Evolutionary conservation across 2,888 invertebrate species (phyloP), one percentile per base, ranked within the genome.

Genomic region (Habroteleia sp.): DNA sequence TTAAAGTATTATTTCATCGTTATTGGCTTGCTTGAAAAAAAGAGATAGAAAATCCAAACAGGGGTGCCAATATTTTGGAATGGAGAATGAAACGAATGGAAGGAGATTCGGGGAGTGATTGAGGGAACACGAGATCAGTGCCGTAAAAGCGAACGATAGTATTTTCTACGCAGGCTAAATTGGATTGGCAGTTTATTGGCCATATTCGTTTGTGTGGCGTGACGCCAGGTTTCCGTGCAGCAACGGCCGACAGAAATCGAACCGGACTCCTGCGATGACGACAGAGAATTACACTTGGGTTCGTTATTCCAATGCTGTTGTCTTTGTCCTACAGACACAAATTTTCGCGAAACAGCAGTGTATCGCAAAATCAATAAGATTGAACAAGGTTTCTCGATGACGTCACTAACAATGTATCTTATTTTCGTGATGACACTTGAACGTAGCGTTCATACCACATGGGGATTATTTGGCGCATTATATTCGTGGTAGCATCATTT

Each of bases 131-230:
- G 31, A 73, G 58, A 78, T 79, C 72, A 68, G 31, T 27, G 44
- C 48, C 74, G 80, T 83, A 82, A 84, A 83, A 84, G 75, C 77
- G 80, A 82, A 73, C 81, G 77, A 77, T 78, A 80, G 81, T 83
- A 83, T 84, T 84, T 86, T 81, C 83, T 83, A 82, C 84, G 81
- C 85, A 84, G 48, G 81, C 83, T 85, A 87, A 86, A 88, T 86
- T 84, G 86, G 87, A 87, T 87, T 84, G 87, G 82, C 84, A 85
- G 80, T 87, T 87, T 87, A 88, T 87, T 86, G 86, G 83, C 85
- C 85, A 87, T 87, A 87, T 87, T 88, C 85, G 84, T 87, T 86
- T 84, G 83, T 81, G 82, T 83, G 86, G 84, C 85, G 80, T 82
- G 77, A 82, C 81, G 83, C 83, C 85, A 84, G 82, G 68, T 77